Conservation (phyloP, 2,113 vertebrate species). For the Aspidoscelis tigris region DNA sequence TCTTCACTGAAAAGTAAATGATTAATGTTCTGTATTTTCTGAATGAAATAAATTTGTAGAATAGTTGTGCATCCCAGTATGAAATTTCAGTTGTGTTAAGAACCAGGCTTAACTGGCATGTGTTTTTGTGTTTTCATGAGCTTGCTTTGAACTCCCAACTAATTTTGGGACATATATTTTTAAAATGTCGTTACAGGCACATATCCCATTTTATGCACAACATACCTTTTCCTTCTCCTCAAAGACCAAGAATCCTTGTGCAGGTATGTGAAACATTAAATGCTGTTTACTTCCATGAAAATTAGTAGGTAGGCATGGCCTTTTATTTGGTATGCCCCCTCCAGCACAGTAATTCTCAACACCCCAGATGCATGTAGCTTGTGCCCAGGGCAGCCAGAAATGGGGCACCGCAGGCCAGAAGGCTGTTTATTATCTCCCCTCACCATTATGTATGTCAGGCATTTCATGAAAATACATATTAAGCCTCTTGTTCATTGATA, state of each 20-base stretch:
- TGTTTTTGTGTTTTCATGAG: not conserved
- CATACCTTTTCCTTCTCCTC: slow-evolving; percentile 95
- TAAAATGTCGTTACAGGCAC: slow-evolving; percentile 78
- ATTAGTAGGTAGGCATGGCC: not conserved
- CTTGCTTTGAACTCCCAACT: not conserved
- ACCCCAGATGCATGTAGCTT: too few relatives aligned
- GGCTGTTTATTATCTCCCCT: not conserved
- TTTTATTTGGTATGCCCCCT: too few relatives aligned
- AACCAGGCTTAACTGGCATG: not conserved
- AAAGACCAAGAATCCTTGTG: slow-evolving; percentile 96
- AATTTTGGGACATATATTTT: slow-evolving; percentile 10
- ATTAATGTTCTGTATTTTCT: not conserved
- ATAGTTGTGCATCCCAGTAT: not conserved
- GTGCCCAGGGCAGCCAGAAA: too few relatives aligned
- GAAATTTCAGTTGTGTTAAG: not conserved
- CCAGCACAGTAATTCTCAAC: not conserved
- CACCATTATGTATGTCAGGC: not conserved
- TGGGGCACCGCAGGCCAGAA: too few relatives aligned
- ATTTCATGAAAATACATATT: not conserved
- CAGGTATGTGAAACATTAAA: slow-evolving; percentile 80
- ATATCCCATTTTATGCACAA: slow-evolving; percentile 99
- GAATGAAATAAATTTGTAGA: not conserved
- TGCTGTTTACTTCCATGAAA: not conserved
- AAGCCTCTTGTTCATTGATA: not conserved
- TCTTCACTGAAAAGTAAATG: not conserved